Percentiles rank a stretch among this genome's conserved stretches.
Evolutionary conservation across 1,140 invertebrate genomes (phyloP).

Genomic region (Laupala kohalensis): DNA sequence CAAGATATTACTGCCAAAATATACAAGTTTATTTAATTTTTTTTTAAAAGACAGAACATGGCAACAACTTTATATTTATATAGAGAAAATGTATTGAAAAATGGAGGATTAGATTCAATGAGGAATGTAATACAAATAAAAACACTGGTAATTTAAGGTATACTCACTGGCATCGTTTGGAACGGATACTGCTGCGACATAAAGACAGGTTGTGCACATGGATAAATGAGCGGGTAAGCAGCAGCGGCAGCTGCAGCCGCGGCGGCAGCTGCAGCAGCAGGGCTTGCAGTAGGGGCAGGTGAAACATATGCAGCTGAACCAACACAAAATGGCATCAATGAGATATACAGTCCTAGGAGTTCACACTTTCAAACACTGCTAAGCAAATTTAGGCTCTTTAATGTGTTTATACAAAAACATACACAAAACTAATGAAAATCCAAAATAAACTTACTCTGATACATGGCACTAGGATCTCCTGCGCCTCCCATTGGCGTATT

Average conservation of each 20-base stretch:
- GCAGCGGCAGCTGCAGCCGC: constrained; percentile 30
- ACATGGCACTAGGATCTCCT: neutral
- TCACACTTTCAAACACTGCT: neutral
- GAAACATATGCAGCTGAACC: constrained; percentile 6
- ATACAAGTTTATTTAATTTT: too few species aligned
- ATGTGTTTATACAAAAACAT: neutral
- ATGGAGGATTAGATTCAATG: too few species aligned
- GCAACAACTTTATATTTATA: too few species aligned
- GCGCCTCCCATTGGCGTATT: neutral
- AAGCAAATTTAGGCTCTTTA: neutral
- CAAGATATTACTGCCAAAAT: too few species aligned
- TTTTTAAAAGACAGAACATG: too few species aligned
- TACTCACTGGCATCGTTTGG: constrained; percentile 32
- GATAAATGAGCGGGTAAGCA: constrained; percentile 32
- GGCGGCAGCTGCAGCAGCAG: neutral
- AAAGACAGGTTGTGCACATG: constrained; percentile 28
- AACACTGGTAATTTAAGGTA: neutral
- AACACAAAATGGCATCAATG: neutral
- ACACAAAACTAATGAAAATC: neutral
- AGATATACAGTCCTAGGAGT: neutral
- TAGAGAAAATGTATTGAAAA: too few species aligned
- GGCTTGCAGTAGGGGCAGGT: constrained; percentile 26
- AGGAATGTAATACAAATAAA: too few species aligned
- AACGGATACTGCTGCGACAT: constrained; percentile 33
- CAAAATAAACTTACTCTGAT: neutral